phyloP scores from a whole-genome alignment of 2,113 vertebrate genomes.

The Lepidothrix coronata region DNA sequence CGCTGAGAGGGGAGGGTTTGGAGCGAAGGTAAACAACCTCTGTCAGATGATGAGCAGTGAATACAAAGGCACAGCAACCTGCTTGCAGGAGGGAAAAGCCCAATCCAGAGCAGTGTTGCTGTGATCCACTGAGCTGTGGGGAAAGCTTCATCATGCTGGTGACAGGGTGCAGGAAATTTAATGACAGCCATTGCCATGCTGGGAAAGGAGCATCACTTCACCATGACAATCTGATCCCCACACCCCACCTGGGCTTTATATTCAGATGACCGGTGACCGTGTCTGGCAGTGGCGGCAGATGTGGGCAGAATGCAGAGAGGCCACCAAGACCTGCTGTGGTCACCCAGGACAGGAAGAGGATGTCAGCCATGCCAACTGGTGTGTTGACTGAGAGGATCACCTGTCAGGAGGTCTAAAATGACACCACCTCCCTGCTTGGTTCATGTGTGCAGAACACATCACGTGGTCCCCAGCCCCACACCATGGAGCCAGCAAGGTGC shows the following conservation, averaged over 20 bases:
- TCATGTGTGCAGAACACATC: background rate
- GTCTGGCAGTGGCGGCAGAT: background rate
- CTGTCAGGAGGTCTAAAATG: background rate
- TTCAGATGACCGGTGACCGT: background rate
- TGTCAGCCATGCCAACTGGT: background rate
- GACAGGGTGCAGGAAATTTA: background rate
- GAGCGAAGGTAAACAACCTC: background rate
- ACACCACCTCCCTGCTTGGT: background rate
- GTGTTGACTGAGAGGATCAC: too few relatives aligned
- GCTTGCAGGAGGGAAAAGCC: background rate
- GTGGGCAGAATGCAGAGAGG: background rate
- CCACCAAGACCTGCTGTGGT: background rate
- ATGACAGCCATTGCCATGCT: background rate
- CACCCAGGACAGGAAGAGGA: background rate
- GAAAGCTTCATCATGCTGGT: background rate
- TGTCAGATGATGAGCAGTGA: fast-evolving
- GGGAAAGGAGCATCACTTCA: background rate
- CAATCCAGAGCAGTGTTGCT: background rate
- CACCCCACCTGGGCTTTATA: background rate
- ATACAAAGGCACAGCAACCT: background rate
- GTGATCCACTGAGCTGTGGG: fast-evolving
- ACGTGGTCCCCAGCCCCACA: fast-evolving
- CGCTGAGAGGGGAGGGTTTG: background rate
- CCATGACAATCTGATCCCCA: background rate
- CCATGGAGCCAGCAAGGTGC: background rate